Conservation (phyloP, 2,797 vertebrate species). For the Rhinogobio ventralis region DNA sequence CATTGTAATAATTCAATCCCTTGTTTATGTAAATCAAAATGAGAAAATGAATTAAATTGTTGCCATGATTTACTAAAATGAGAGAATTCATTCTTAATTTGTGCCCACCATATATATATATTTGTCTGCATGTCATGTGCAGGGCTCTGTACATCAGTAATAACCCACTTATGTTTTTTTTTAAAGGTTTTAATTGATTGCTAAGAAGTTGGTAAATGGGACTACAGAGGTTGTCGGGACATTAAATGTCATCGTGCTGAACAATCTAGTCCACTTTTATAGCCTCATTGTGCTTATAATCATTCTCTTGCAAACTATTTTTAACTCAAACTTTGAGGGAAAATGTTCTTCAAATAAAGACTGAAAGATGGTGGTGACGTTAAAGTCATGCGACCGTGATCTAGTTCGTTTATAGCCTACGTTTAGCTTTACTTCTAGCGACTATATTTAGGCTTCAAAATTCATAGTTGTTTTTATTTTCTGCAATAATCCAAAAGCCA, state of each 20-base stretch:
- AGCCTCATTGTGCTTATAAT: not conserved
- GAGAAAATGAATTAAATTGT: too few species aligned
- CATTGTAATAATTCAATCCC: not conserved
- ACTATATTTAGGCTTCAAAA: not conserved
- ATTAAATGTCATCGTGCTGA: not conserved
- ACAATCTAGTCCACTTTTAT: not conserved
- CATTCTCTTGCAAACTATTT: not conserved
- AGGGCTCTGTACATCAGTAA: not conserved
- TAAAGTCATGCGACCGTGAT: not conserved
- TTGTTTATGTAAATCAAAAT: not conserved
- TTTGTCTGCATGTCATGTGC: too few species aligned
- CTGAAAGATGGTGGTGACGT: not conserved
- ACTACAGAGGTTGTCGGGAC: not conserved
- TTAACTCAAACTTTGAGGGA: not conserved
- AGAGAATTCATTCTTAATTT: too few species aligned
- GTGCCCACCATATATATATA: too few species aligned
- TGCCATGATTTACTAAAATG: too few species aligned
- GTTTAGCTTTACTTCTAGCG: not conserved
- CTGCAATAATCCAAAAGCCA: not conserved
- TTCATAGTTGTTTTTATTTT: not conserved
- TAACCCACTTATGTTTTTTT: not conserved
- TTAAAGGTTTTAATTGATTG: not conserved
- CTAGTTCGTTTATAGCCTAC: not conserved
- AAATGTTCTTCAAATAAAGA: not conserved
- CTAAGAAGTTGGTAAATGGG: not conserved